phyloP scores from a whole-genome alignment of 92 coral and sea anemone genomes.

The Palythoa heliodiscus region DNA sequence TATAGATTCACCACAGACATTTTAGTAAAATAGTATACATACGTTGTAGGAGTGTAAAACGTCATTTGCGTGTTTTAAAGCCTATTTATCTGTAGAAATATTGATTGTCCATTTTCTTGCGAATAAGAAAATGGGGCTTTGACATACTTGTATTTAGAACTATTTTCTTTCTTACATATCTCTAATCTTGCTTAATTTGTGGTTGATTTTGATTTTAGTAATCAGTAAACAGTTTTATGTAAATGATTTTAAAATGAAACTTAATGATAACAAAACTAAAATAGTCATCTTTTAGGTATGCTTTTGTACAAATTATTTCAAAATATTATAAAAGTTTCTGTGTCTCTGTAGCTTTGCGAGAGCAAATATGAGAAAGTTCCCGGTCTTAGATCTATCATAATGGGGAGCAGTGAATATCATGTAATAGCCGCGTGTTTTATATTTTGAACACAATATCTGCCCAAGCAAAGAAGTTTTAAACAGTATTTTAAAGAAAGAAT shows the following conservation, averaged over 20 bases:
- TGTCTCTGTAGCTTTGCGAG: too few species aligned
- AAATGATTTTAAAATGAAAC: too few species aligned
- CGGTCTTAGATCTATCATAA: background rate
- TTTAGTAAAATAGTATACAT: background rate
- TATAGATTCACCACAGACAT: background rate
- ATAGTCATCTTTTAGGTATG: too few species aligned
- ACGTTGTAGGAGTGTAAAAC: background rate
- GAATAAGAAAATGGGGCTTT: background rate
- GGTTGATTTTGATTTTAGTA: background rate
- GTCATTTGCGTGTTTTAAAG: background rate
- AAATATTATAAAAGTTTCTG: too few species aligned
- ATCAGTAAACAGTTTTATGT: too few species aligned
- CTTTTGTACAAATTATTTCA: background rate
- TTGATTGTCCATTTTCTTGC: background rate
- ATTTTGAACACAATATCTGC: background rate
- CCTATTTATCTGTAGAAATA: conserved; percentile 12
- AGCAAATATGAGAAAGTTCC: too few species aligned
- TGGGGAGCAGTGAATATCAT: background rate
- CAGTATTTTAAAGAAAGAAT: background rate
- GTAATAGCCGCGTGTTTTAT: background rate
- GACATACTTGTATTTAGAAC: background rate
- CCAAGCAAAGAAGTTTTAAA: background rate
- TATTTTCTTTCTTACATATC: too few species aligned
- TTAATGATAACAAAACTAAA: too few species aligned
- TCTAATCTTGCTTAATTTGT: background rate